Percentiles rank a stretch among this genome's conserved stretches.
Conservation (phyloP, 1,140 invertebrate genomes). For the Polypedilum pembai region DNA sequence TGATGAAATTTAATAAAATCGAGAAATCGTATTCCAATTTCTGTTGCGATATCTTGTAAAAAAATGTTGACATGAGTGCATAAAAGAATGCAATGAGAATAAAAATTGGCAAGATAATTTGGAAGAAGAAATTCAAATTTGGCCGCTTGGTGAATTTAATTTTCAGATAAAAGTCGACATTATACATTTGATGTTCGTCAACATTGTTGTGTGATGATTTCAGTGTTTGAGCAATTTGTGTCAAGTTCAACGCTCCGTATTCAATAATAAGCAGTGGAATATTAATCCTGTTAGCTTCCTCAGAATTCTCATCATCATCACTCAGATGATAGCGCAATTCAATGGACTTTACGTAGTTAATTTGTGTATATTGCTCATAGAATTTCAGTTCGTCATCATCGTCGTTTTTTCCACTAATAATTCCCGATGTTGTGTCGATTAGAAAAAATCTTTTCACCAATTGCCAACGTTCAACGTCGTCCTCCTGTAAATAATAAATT, state of each 20-base stretch:
- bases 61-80: slow-evolving; percentile 36
- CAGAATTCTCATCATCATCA: slow-evolving; percentile 30
- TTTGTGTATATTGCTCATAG: slow-evolving; percentile 32
- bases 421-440: slow-evolving; percentile 50
- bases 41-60: slow-evolving; percentile 33
- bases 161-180: not conserved
- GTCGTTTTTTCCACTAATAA: slow-evolving; percentile 31
- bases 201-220: not conserved
- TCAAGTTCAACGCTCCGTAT: slow-evolving; percentile 33
- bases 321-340: slow-evolving; percentile 37
- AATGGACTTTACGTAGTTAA: slow-evolving; percentile 37
- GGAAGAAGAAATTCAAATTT: slow-evolving; percentile 10
- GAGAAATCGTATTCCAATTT: slow-evolving; percentile 32
- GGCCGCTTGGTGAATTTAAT: slow-evolving; percentile 15
- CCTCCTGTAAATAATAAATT: slow-evolving; percentile 35
- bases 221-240: not conserved
- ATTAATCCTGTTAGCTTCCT: slow-evolving; percentile 34
- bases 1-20: slow-evolving; percentile 37
- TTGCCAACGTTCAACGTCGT: slow-evolving; percentile 50
- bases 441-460: slow-evolving; percentile 61
- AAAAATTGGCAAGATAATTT: slow-evolving; percentile 33
- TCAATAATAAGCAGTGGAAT: slow-evolving; percentile 37
- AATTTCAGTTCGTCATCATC: slow-evolving; percentile 37
- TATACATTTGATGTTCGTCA: not conserved
- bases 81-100: slow-evolving; percentile 34